Base-by-base conservation (phyloP, 2,797 vertebrate species). In the Lutjanus campechanus region DNA sequence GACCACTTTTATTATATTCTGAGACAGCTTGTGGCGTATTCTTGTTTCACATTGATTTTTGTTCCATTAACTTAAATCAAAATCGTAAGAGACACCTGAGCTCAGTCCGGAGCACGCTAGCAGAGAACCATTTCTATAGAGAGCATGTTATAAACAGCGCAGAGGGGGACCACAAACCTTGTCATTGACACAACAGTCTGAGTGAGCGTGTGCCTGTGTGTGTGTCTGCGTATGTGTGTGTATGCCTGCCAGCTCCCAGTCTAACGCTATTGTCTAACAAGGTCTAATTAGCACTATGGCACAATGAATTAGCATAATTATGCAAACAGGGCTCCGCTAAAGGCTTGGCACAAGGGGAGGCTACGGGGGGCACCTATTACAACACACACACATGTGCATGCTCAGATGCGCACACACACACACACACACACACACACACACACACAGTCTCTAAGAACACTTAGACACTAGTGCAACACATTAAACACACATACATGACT, bases 261-360 rank as follows among this genome's bases (percentile, higher is more conserved):
- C 91, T 92, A 91, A 87, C 86, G 76, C 93, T 89, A 95, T 95
- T 96, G 94, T 95, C 93, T 94, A 93, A 94, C 88, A 91, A 93
- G 93, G 91, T 93, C 94, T 95, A 95, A 96, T 96, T 95, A 95
- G 92, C 92, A 95, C 90, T 91, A 92, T 90, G 93, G 92, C 93
- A 92, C 82, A 89, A 92, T 90, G 88, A 95, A 96, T 96, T 95
- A 95, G 92, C 95, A 96, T 96, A 96, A 96, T 96, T 95, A 94
- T 94, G 92, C 94, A 95, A 95, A 95, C 94, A 95, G 87, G 89
- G 87, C 85, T 88, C 77, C 44, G 80, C 86, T 93, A 92, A 92
- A 92, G 92, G 90, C 88, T 89, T 92, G 89, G 92, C 88, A 93
- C 92, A 92, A 92, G 89, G 87, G 91, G 84, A 91, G 87, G 85